Evolutionary conservation across 2,797 vertebrate genomes (phyloP).

Genomic region (Heteromormyrus szaboi): DNA sequence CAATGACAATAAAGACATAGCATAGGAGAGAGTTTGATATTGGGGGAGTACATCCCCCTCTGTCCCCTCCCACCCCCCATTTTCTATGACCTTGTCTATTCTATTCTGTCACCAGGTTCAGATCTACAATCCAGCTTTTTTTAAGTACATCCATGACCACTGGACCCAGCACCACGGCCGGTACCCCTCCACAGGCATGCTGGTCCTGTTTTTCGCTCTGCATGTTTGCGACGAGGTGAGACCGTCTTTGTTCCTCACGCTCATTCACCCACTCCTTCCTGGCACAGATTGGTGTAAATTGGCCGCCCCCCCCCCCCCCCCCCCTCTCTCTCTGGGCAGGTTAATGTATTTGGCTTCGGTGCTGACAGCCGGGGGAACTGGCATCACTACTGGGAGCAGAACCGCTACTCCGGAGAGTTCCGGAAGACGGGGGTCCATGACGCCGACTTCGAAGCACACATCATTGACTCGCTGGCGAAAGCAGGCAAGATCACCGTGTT

Average conservation of each 20-base stretch:
- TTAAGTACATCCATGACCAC: slow-evolving; percentile 95
- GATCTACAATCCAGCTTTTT: slow-evolving; percentile 97
- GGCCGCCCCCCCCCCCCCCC: not conserved
- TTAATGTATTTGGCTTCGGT: slow-evolving; percentile 96
- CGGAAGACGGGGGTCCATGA: slow-evolving; percentile 95
- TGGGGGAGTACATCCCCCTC: not conserved
- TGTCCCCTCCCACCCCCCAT: not conserved
- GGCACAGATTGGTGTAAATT: not conserved
- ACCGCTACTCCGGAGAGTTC: slow-evolving; percentile 95
- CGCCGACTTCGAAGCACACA: slow-evolving; percentile 90
- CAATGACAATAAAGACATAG: not conserved
- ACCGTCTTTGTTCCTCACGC: not conserved
- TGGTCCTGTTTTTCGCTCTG: slow-evolving; percentile 93
- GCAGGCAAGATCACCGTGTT: slow-evolving; percentile 87
- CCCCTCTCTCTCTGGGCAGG: slow-evolving; percentile 52
- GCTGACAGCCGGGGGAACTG: slow-evolving; percentile 92
- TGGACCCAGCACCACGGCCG: slow-evolving; percentile 93
- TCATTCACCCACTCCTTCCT: not conserved
- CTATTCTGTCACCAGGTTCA: slow-evolving; percentile 69
- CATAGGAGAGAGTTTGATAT: not conserved
- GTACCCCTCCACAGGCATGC: slow-evolving; percentile 96
- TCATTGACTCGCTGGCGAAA: slow-evolving; percentile 81
- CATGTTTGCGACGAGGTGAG: slow-evolving; percentile 93
- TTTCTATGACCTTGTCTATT: not conserved
- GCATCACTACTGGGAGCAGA: slow-evolving; percentile 99